Percentiles rank a stretch among this genome's conserved stretches.
Conservation (phyloP, 2,113 vertebrate species). For the Elaphurus davidianus region DNA sequence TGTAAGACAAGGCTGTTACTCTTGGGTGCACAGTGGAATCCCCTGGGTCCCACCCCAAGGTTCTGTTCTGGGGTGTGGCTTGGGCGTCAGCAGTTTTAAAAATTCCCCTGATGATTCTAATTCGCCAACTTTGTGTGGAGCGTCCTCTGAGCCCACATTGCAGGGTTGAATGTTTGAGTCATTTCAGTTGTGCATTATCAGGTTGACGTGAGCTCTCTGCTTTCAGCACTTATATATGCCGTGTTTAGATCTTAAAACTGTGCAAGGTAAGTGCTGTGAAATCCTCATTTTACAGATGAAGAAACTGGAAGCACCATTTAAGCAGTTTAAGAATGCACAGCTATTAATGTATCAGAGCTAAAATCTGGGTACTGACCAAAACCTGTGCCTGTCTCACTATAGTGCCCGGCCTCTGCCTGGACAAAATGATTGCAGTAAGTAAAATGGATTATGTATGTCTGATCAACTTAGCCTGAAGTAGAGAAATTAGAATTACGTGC, state of each 20-base stretch:
- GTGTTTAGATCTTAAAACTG: not conserved
- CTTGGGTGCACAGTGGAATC: not conserved
- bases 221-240: not conserved
- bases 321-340: not conserved
- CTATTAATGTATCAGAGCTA: not conserved
- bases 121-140: accelerated
- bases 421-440: not conserved
- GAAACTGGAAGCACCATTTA: not conserved
- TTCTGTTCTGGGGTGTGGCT: not conserved
- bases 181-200: not conserved
- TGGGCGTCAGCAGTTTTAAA: not conserved
- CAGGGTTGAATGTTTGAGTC: not conserved
- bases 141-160: not conserved
- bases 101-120: not conserved
- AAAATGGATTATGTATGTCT: not conserved
- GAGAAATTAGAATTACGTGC: not conserved
- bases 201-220: not conserved
- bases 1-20: not conserved
- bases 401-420: not conserved
- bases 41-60: not conserved
- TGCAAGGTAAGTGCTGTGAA: not conserved
- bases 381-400: not conserved
- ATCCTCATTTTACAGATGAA: not conserved
- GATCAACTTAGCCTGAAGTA: not conserved
- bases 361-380: not conserved